These are phyloP conservation scores for Drosophila aff. DNA, from an alignment of 1,140 invertebrate genomes.

Conservation along the genomic window DNA sequence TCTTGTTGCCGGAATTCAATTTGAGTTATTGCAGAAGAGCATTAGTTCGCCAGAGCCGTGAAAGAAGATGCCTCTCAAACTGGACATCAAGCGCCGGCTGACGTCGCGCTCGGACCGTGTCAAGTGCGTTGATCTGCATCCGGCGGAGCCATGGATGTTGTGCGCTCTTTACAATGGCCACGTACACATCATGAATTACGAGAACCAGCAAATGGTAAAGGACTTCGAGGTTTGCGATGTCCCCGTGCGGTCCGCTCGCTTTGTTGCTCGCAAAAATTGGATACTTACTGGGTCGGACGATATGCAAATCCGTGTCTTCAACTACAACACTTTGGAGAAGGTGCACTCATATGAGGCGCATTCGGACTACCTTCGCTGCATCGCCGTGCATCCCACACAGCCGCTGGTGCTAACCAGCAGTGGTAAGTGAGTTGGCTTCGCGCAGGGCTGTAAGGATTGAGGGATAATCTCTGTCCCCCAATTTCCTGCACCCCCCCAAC, in stretches of 20 bases:
- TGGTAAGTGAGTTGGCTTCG: constrained; percentile 87
- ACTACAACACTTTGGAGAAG: constrained; percentile 99
- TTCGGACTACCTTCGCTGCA: constrained; percentile 98
- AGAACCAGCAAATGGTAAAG: constrained; percentile 90
- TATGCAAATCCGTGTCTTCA: constrained; percentile 97
- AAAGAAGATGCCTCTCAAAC: constrained; percentile 91
- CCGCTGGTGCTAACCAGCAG: constrained; percentile 98
- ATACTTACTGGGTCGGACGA: constrained; percentile 99
- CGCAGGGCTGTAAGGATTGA: neutral
- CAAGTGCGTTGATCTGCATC: constrained; percentile 99
- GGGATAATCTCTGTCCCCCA: constrained; percentile 2
- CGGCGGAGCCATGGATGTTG: constrained; percentile 98
- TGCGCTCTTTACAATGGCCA: constrained; percentile 99
- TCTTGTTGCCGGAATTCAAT: constrained; percentile 50
- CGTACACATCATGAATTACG: constrained; percentile 99
- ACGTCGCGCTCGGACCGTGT: constrained; percentile 98
- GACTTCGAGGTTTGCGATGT: constrained; percentile 94
- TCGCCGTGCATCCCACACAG: constrained; percentile 98
- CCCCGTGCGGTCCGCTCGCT: constrained; percentile 97
- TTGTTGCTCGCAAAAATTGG: constrained; percentile 99
- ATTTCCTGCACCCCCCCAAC: too few species aligned
- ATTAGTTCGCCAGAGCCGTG: constrained; percentile 29
- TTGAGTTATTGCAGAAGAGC: constrained; percentile 24
- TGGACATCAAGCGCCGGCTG: constrained; percentile 99
- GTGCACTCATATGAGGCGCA: constrained; percentile 99